Evolutionary conservation across 2,888 invertebrate genomes (phyloP).

Genomic region (Apoda limacodes): DNA sequence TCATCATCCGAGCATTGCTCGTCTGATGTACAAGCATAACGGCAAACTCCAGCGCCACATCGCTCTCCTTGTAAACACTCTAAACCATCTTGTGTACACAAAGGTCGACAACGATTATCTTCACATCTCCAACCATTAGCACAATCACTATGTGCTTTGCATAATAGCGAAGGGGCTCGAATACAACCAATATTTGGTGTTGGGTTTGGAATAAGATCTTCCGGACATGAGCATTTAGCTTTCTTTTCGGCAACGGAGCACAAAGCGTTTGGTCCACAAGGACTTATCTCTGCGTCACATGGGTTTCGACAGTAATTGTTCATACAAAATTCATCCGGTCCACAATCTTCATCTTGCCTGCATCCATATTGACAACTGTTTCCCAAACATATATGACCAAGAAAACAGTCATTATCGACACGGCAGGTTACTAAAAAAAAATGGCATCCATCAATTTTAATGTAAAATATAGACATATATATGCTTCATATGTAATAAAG

Average conservation of each 20-base stretch:
- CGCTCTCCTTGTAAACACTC: constrained; percentile 88
- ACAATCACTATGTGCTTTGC: constrained; percentile 83
- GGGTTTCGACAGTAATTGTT: constrained; percentile 85
- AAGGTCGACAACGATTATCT: constrained; percentile 78
- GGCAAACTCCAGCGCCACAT: constrained; percentile 81
- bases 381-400: constrained; percentile 88
- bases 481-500: no score
- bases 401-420: constrained; percentile 91
- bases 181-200: constrained; percentile 90
- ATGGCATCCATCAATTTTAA: no score
- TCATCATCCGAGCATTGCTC: constrained; percentile 90
- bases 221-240: constrained; percentile 83
- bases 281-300: constrained; percentile 73
- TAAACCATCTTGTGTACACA: constrained; percentile 77
- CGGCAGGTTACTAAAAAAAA: constrained; percentile 80
- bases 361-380: constrained; percentile 91
- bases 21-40: constrained; percentile 84
- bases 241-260: constrained; percentile 85
- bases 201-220: constrained; percentile 87
- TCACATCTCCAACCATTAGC: constrained; percentile 78
- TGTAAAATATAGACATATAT: no score
- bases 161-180: constrained; percentile 80
- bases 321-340: constrained; percentile 84
- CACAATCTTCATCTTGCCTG: constrained; percentile 88
- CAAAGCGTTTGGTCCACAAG: constrained; percentile 87